Conservation (phyloP, 2,113 vertebrate species). For the Uropsilus gracilis region DNA sequence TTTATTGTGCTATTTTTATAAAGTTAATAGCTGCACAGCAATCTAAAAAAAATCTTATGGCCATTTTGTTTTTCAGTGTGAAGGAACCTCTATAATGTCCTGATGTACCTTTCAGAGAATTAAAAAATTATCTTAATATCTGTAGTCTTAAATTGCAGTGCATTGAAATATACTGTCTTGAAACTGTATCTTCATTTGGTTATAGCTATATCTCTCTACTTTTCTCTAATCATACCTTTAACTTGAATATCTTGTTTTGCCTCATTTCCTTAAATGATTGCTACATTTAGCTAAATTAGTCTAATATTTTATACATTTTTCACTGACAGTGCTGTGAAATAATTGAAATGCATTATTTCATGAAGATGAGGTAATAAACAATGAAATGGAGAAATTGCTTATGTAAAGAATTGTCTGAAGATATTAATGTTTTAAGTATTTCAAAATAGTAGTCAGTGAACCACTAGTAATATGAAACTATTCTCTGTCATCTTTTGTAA, state of each 20-base stretch:
- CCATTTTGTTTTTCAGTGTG: constrained; percentile 66
- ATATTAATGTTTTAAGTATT: constrained; percentile 50
- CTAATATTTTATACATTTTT: constrained; percentile 2
- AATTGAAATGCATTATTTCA: constrained; percentile 44
- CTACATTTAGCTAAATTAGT: not conserved
- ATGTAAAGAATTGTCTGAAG: constrained; percentile 46
- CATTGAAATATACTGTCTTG: constrained; percentile 20
- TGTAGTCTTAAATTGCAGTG: constrained; percentile 22
- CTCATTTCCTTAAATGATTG: constrained; percentile 51
- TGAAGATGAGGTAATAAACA: constrained; percentile 3
- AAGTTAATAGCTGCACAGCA: constrained; percentile 57
- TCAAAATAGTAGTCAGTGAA: constrained; percentile 51
- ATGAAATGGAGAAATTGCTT: constrained; percentile 42
- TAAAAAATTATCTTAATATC: constrained; percentile 49
- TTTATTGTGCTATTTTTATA: constrained; percentile 32
- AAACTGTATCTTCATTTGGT: not conserved
- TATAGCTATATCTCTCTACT: constrained; percentile 15
- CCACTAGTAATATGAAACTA: not conserved
- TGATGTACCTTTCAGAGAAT: constrained; percentile 29
- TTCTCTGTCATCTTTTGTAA: not conserved
- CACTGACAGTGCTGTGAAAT: not conserved
- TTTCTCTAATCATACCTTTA: not conserved
- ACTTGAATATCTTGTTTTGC: constrained; percentile 33
- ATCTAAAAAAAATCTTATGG: constrained; percentile 38
- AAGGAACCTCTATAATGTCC: constrained; percentile 28